Conservation (phyloP, 2,888 invertebrate genomes). For the Tinea pellionella region DNA sequence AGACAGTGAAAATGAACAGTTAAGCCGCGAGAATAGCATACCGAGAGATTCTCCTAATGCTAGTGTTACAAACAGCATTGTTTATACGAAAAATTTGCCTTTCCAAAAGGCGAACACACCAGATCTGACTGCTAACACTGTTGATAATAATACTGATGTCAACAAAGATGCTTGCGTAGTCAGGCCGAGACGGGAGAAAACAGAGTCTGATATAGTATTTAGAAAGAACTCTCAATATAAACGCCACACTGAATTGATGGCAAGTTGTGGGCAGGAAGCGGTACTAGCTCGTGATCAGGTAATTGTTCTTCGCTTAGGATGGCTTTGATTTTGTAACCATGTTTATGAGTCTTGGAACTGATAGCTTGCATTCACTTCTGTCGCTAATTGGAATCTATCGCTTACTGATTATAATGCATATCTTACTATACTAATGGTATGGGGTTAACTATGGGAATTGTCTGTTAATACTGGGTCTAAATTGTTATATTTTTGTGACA, state of each 20-base stretch:
- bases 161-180: slow-evolving; percentile 46
- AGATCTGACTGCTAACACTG: slow-evolving; percentile 45
- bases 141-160: slow-evolving; percentile 34
- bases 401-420: slow-evolving; percentile 11
- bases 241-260: slow-evolving; percentile 50
- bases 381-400: slow-evolving; percentile 1
- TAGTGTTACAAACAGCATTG: slow-evolving; percentile 40
- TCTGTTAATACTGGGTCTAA: neutral
- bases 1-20: slow-evolving; percentile 42
- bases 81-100: slow-evolving; percentile 41
- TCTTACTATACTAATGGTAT: slow-evolving; percentile 2
- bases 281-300: slow-evolving; percentile 67
- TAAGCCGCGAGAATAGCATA: slow-evolving; percentile 52
- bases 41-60: slow-evolving; percentile 49
- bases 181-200: slow-evolving; percentile 85
- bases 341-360: slow-evolving; percentile 41
- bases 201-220: slow-evolving; percentile 87
- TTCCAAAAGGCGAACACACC: slow-evolving; percentile 49
- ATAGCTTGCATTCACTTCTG: slow-evolving; percentile 10
- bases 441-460: slow-evolving; percentile 3
- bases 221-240: slow-evolving; percentile 67
- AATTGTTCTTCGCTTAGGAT: slow-evolving; percentile 59
- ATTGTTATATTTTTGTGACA: neutral
- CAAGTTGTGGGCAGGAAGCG: slow-evolving; percentile 64
- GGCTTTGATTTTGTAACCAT: slow-evolving; percentile 50